Percentiles rank a stretch among this genome's conserved stretches.
phyloP scores from a whole-genome alignment of 2,888 invertebrate genomes.

The Junonia oenone region DNA sequence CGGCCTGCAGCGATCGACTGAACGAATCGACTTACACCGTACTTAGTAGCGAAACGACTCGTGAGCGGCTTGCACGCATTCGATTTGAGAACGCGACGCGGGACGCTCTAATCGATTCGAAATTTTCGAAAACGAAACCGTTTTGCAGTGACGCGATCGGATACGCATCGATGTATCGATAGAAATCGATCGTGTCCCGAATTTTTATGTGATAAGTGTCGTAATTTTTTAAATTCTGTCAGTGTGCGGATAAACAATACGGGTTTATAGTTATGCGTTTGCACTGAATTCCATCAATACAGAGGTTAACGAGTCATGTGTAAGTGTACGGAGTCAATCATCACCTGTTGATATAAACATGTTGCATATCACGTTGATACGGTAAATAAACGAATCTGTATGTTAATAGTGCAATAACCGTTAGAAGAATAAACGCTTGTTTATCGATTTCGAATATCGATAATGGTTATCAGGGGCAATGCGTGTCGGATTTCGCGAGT shows the following conservation, averaged over 20 bases:
- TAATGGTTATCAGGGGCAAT: constrained; percentile 1
- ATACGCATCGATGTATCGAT: constrained; percentile 15
- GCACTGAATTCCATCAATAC: constrained; percentile 31
- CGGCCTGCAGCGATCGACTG: constrained; percentile 37
- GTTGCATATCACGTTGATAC: background rate
- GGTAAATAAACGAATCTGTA: constrained; percentile 19
- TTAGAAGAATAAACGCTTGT: constrained; percentile 4
- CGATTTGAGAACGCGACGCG: constrained; percentile 28
- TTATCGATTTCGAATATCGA: constrained; percentile 17
- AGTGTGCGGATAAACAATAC: constrained; percentile 27
- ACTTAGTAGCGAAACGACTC: constrained; percentile 55
- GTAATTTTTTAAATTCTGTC: constrained; percentile 14
- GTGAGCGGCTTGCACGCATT: constrained; percentile 59
- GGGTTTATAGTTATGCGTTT: constrained; percentile 29
- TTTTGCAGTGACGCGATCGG: constrained; percentile 21
- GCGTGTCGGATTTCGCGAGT: constrained; percentile 36
- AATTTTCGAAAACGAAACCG: constrained; percentile 31
- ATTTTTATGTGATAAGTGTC: constrained; percentile 25
- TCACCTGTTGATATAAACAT: constrained; percentile 18
- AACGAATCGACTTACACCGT: constrained; percentile 32
- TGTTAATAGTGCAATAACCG: constrained; percentile 10
- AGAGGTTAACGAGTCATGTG: constrained; percentile 31
- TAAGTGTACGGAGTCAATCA: constrained; percentile 25
- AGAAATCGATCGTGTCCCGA: background rate
- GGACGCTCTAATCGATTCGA: constrained; percentile 24